Evolutionary conservation across 35 echinoderm and acorn worm species (phyloP).

Genomic region (Holothuria glaberrima): DNA sequence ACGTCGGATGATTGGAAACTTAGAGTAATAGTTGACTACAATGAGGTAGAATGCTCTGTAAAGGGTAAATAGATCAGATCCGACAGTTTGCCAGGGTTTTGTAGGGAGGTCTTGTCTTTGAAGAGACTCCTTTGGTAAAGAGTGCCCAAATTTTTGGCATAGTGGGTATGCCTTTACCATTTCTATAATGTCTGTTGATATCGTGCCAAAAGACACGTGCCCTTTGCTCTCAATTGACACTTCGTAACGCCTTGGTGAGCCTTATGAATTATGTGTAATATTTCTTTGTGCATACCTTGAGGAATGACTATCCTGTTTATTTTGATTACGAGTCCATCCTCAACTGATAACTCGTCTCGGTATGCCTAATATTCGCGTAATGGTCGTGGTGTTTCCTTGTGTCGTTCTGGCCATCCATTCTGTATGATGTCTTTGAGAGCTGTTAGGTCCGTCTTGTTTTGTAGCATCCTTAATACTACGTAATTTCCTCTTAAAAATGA

Average conservation of each 20-base stretch:
- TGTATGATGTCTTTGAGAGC: slow-evolving; percentile 25
- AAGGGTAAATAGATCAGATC: slow-evolving; percentile 63
- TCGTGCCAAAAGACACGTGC: slow-evolving; percentile 51
- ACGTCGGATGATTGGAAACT: slow-evolving; percentile 52
- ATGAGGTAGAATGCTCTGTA: slow-evolving; percentile 31
- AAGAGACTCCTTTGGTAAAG: slow-evolving; percentile 2
- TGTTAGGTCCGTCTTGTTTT: slow-evolving; percentile 9
- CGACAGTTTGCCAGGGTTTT: slow-evolving; percentile 57
- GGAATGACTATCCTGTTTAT: too few relatives aligned
- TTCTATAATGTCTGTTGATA: slow-evolving; percentile 45
- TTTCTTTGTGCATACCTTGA: too few relatives aligned
- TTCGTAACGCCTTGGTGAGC: slow-evolving; percentile 66
- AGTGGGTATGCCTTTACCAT: not conserved
- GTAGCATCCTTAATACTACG: slow-evolving; percentile 31
- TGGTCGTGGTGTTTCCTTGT: too few relatives aligned
- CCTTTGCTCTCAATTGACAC: slow-evolving; percentile 55
- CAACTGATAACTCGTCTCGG: too few relatives aligned
- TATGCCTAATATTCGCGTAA: too few relatives aligned
- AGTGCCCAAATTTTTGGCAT: not conserved
- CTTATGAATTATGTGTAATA: slow-evolving; percentile 47
- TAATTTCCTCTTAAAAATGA: slow-evolving; percentile 46
- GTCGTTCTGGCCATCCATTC: slow-evolving; percentile 5
- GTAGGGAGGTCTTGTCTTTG: slow-evolving; percentile 35
- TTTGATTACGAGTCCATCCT: too few relatives aligned
- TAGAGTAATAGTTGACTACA: slow-evolving; percentile 56